Conservation (phyloP, 2,113 vertebrate genomes). For the Chauna torquata region DNA sequence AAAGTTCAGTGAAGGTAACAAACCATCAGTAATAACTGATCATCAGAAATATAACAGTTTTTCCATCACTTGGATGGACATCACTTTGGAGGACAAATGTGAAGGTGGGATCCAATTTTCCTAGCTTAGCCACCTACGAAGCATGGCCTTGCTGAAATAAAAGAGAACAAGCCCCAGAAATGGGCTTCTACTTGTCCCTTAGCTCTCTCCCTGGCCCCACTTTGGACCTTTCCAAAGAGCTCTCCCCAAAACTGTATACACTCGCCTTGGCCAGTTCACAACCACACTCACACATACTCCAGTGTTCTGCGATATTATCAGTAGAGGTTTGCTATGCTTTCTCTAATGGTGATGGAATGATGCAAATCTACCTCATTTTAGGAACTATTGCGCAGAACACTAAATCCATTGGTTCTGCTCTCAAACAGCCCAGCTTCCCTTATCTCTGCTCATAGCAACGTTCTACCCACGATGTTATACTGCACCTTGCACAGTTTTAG, state of each 20-base stretch:
- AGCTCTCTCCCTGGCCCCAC: neutral
- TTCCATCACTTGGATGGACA: neutral
- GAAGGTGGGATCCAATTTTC: neutral
- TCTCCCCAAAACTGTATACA: neutral
- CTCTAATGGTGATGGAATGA: neutral
- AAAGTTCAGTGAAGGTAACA: neutral
- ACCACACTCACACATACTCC: neutral
- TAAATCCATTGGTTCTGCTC: neutral
- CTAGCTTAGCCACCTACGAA: rapidly evolving
- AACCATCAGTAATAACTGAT: neutral
- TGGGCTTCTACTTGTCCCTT: neutral
- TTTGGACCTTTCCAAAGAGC: neutral
- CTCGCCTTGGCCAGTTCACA: neutral
- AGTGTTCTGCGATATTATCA: neutral
- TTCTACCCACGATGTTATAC: neutral
- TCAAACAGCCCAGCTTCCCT: neutral
- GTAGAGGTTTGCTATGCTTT: rapidly evolving
- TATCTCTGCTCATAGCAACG: neutral
- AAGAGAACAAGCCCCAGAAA: neutral
- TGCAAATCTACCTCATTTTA: neutral
- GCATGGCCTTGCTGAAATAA: neutral
- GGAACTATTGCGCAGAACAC: neutral
- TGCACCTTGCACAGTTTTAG: neutral
- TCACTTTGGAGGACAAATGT: neutral
- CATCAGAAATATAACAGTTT: neutral